A percentile compares a stretch with the other conserved stretches of the same genome.
phyloP scores from a whole-genome alignment of 1,140 invertebrate genomes.

The Zaprionus capensis region DNA sequence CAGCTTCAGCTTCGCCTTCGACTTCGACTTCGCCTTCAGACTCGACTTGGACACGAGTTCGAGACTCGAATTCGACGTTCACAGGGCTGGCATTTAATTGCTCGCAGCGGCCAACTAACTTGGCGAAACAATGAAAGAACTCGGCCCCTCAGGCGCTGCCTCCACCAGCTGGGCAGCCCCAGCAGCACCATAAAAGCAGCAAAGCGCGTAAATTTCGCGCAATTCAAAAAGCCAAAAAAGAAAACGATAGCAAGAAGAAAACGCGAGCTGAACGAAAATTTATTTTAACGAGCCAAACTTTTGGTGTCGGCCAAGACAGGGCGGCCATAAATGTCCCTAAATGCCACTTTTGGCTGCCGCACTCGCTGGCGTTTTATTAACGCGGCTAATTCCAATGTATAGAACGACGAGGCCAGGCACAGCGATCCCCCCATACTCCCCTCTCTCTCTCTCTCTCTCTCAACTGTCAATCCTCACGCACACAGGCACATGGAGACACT shows the following conservation, averaged over 20 bases:
- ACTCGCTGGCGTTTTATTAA: conserved; percentile 73
- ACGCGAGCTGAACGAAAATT: conserved; percentile 54
- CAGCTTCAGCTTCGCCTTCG: neutral
- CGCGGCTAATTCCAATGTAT: conserved; percentile 68
- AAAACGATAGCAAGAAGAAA: conserved; percentile 11
- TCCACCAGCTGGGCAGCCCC: neutral
- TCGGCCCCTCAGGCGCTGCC: neutral
- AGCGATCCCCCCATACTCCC: neutral
- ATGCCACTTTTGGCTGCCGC: conserved; percentile 70
- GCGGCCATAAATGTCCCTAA: conserved; percentile 62
- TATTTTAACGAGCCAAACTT: conserved; percentile 78
- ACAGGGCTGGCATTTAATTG: conserved; percentile 33
- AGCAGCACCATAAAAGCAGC: conserved; percentile 32
- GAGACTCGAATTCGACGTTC: neutral
- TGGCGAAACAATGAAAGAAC: conserved; percentile 16
- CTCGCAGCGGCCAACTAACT: conserved; percentile 22
- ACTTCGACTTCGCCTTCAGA: neutral
- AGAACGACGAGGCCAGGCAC: conserved; percentile 18
- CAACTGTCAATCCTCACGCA: conserved; percentile 33
- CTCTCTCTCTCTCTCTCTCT: neutral
- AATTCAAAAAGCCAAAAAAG: conserved; percentile 20
- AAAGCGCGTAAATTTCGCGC: conserved; percentile 48
- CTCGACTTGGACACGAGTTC: neutral
- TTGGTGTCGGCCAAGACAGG: conserved; percentile 51
- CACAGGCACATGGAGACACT: conserved; percentile 2